Conservation (phyloP, 2,888 invertebrate genomes). For the Phyllotreta striolata region DNA sequence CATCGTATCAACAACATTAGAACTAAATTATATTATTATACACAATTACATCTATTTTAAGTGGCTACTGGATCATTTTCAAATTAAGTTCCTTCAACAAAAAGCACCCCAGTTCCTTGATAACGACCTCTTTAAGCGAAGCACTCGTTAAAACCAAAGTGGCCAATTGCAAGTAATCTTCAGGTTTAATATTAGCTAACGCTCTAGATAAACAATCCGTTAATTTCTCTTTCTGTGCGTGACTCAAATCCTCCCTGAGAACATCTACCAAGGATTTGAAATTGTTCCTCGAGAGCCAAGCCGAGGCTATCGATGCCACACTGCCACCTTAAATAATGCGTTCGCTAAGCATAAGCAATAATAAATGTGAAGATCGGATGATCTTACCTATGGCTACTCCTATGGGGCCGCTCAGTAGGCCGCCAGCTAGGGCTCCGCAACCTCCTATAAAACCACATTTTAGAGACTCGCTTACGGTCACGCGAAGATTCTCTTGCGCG, state of each 20-base stretch:
- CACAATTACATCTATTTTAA: conserved; percentile 5
- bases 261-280: conserved; percentile 55
- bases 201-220: conserved; percentile 43
- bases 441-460: conserved; percentile 57
- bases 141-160: conserved; percentile 46
- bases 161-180: conserved; percentile 48
- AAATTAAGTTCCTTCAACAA: conserved; percentile 50
- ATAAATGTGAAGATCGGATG: background rate
- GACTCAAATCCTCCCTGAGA: conserved; percentile 42
- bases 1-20: background rate
- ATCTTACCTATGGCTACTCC: conserved; percentile 57
- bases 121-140: conserved; percentile 45
- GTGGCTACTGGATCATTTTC: conserved; percentile 31
- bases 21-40: background rate
- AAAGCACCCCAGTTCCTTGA: conserved; percentile 49
- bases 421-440: conserved; percentile 55
- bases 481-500: conserved; percentile 53
- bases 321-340: conserved; percentile 51
- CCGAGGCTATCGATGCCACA: conserved; percentile 51
- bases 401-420: conserved; percentile 56
- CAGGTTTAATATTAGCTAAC: conserved; percentile 45
- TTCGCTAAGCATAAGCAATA: no score
- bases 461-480: conserved; percentile 53
- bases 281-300: conserved; percentile 48
- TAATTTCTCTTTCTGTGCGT: conserved; percentile 49